Evolutionary conservation across 2,888 invertebrate species (phyloP), one percentile per base, ranked within the genome.

Genomic region (Campaea margaritaria): DNA sequence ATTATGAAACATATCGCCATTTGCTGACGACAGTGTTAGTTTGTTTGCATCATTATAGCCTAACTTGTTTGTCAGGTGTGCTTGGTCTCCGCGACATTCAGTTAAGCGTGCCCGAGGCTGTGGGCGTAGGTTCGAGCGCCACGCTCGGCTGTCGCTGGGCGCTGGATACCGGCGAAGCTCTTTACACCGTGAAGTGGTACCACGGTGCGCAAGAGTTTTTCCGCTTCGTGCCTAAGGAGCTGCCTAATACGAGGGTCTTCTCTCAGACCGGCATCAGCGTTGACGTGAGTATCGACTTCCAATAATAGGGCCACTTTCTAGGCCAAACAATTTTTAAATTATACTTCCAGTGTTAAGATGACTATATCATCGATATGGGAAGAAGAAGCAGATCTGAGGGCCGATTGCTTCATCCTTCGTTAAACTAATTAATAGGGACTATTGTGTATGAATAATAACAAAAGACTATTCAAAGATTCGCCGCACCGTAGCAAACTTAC

Each of bases 101-200:
- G 74, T 93, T 96, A 65, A 94, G 93, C 70, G 94, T 96, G 47
- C 96, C 96, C 9, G 93, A 94, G 68, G 96, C 96, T 10, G 96
- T 95, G 15, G 94, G 94, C 13, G 93, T 95, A 53, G 95, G 96
- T 58, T 93, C 95, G 51, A 95, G 95, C 46, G 96, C 96, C 34
- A 95, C 94, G 28, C 93, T 96, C 64, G 94, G 94, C 70, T 96
- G 96, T 83, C 93, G 93, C 59, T 96, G 96, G 93, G 94, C 96
- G 71, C 89, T 96, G 58, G 95, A 96, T 79, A 93, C 94, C 5
- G 91, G 91, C 5, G 96, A 96, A 69, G 93, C 94, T 9, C 91
- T 96, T 8, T 96, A 96, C 87, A 95, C 96, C 36, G 95, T 96
- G 69, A 96, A 96, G 86, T 96, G 96, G 96, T 96, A 96, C 91